Evolutionary conservation across 1,140 invertebrate genomes (phyloP).

Genomic region (Vollenhovia emeryi): DNA sequence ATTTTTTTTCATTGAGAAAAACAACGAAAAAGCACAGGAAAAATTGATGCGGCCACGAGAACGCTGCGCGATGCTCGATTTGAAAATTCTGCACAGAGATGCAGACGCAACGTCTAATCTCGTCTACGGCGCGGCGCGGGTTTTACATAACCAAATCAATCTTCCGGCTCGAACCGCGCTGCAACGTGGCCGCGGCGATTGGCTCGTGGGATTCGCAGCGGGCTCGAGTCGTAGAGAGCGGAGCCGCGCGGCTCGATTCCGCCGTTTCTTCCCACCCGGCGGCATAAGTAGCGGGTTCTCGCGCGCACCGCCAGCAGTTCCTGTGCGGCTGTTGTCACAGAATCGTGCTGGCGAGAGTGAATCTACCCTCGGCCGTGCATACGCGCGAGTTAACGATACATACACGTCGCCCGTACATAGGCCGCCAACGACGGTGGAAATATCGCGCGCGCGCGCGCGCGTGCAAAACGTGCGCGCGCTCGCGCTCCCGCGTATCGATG

Average conservation of each 20-base stretch:
- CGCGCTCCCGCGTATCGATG: neutral
- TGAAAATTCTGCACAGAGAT: neutral
- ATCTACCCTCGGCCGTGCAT: conserved; percentile 46
- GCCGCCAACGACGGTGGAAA: conserved; percentile 4
- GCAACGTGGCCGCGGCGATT: conserved; percentile 13
- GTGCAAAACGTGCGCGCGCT: neutral
- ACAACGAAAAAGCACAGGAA: neutral
- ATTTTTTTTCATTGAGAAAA: too few species aligned
- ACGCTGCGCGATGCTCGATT: neutral
- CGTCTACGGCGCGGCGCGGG: neutral
- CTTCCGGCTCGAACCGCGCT: neutral
- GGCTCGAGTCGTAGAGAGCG: conserved; percentile 60
- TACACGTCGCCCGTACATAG: neutral
- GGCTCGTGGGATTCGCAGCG: conserved; percentile 56
- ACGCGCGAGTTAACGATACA: neutral
- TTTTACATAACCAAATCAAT: conserved; percentile 32
- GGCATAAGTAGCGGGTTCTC: conserved; percentile 79
- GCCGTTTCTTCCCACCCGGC: conserved; percentile 66
- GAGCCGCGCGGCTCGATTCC: conserved; percentile 52
- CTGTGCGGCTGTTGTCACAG: conserved; percentile 71
- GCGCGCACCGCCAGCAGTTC: conserved; percentile 76
- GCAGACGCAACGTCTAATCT: neutral
- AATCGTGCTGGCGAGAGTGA: conserved; percentile 64
- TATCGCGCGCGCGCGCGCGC: neutral
- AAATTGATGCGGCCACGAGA: neutral